phyloP scores from a whole-genome alignment of 2,888 invertebrate species.

The Neoaliturus tenellus region DNA sequence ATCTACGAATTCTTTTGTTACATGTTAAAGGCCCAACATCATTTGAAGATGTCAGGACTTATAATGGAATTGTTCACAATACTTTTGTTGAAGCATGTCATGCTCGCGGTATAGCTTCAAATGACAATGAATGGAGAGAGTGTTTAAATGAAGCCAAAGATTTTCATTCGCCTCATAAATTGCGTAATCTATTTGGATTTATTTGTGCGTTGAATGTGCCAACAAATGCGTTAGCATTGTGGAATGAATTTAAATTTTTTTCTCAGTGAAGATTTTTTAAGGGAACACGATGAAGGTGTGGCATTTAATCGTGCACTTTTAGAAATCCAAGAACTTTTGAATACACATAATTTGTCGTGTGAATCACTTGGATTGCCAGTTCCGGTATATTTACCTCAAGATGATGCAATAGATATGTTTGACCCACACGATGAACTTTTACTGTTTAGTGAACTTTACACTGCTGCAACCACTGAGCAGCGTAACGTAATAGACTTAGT shows the following conservation, averaged over 20 bases:
- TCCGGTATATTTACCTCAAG: neutral
- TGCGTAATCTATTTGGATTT: conserved; percentile 7
- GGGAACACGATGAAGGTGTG: neutral
- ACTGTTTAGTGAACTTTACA: neutral
- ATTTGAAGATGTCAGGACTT: conserved; percentile 31
- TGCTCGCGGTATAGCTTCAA: conserved; percentile 17
- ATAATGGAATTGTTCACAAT: neutral
- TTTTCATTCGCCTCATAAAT: neutral
- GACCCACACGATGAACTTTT: conserved; percentile 1
- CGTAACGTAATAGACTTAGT: neutral
- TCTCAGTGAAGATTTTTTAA: conserved; percentile 31
- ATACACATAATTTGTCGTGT: conserved; percentile 1
- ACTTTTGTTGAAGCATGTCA: neutral
- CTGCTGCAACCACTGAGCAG: neutral
- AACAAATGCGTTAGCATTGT: neutral
- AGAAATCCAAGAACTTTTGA: conserved; percentile 4
- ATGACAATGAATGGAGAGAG: conserved; percentile 22
- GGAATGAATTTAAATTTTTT: conserved; percentile 9
- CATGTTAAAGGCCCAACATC: conserved; percentile 3
- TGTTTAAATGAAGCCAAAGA: neutral
- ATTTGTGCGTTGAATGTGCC: conserved; percentile 29
- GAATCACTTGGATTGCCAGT: neutral
- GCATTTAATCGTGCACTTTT: conserved; percentile 14
- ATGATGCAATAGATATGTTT: neutral
- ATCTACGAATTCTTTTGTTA: neutral